phyloP scores from a whole-genome alignment of 1,140 invertebrate species.

The Trichoplusia ni region DNA sequence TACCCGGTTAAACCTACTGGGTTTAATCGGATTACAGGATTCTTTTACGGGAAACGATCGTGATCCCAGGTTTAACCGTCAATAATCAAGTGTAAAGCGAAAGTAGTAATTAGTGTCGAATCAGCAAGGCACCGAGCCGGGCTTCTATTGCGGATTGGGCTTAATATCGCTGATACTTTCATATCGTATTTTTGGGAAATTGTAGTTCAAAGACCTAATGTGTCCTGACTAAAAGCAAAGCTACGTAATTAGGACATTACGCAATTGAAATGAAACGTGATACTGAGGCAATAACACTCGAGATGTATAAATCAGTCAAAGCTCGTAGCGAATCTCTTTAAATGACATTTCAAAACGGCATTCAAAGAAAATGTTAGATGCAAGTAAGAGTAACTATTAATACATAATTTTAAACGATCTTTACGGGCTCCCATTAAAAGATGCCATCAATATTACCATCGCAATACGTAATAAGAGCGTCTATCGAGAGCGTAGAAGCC shows the following conservation, averaged over 20 bases:
- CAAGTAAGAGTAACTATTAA: constrained; percentile 17
- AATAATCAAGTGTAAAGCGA: constrained; percentile 38
- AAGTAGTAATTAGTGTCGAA: constrained; percentile 46
- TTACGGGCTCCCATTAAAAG: not conserved
- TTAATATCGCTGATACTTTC: not conserved
- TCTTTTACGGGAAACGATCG: constrained; percentile 26
- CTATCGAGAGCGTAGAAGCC: constrained; percentile 47
- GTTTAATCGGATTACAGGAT: constrained; percentile 27
- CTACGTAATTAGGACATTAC: no score
- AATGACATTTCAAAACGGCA: no score
- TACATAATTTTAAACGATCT: not conserved
- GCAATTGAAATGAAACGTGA: no score
- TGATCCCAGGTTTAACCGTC: constrained; percentile 25
- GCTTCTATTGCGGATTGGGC: constrained; percentile 27
- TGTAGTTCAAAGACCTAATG: no score
- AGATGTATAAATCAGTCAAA: no score
- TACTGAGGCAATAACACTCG: no score
- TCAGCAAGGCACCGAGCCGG: constrained; percentile 35
- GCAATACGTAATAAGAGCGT: constrained; percentile 45
- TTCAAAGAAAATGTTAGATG: no score
- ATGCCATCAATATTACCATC: constrained; percentile 19
- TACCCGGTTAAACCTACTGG: not conserved
- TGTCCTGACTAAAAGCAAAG: no score
- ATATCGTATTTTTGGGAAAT: no score
- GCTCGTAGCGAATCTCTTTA: no score